Evolutionary conservation across 1,140 invertebrate species (phyloP), one percentile per base, ranked within the genome.

Genomic region (Pseudomyrmex gracilis): DNA sequence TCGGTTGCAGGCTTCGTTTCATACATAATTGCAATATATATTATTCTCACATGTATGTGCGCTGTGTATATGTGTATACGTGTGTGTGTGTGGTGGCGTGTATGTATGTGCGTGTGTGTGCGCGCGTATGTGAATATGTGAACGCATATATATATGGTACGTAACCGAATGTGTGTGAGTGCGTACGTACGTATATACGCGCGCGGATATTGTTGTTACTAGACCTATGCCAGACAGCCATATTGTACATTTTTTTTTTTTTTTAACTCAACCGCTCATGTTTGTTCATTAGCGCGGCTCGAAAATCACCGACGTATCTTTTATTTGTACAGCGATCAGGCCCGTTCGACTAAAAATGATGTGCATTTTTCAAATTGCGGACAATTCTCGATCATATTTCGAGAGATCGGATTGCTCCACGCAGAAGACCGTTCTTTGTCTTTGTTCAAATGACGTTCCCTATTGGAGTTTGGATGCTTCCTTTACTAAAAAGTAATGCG

Each of bases 201-300:
- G 64, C 51, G 58, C 57, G 34, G 51, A 77, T 89, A 85, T 82
- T 77, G 73, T 78, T 88, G 82, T 88, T 83, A 73, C 47, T 22
- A 68, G 57, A 82, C 84, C 71, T 87, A 68, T 53, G 55, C 22
- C 71, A 64, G 88, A 90, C 84, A 90, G 87, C 87, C 90, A 90
- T 91, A 84, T 91, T 91, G 89, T 85, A 83, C 51, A 73, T 78
- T 86, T 83, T 89, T 34, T 34, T 34, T 24, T 34, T 34, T 87
- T 84, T 86, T 83, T 83, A 85, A 87, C 60, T 82, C 43, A 60
- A 55, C 63, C 61, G 13, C 34, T 61, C 67, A 43, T 24, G 45
- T 73, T 77, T 82, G 77, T 68, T 34, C 43, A 61, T 80, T 89
- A 85, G 85, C 73, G 58, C 73, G 78, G 43, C 63, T 17, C 51